Conservation (phyloP, 2,797 vertebrate genomes). For the Argentina silus region DNA sequence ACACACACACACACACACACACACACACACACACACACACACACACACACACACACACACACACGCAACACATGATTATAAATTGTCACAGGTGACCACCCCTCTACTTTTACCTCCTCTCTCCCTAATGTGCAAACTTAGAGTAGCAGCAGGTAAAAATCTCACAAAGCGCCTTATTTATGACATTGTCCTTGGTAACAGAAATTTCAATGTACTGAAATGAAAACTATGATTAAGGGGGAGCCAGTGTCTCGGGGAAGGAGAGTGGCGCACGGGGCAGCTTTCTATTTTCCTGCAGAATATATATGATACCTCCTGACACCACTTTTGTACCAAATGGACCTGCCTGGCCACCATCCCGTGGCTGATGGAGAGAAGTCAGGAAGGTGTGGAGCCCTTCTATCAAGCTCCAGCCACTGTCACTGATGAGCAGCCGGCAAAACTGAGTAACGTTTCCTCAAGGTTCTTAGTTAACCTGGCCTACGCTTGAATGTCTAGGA, state of each 20-base stretch:
- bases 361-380: constrained; percentile 43
- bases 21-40: background rate
- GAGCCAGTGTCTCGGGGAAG: constrained; percentile 83
- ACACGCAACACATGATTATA: constrained; percentile 91
- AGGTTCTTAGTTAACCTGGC: no score
- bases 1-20: background rate
- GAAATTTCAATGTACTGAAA: constrained; percentile 96
- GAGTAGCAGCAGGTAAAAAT: constrained; percentile 88
- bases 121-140: constrained; percentile 88
- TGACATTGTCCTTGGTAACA: constrained; percentile 94
- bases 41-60: background rate
- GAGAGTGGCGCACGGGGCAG: constrained; percentile 79
- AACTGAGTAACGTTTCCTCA: background rate
- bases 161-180: constrained; percentile 92
- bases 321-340: constrained; percentile 87
- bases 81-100: constrained; percentile 92
- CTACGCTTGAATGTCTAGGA: no score
- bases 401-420: background rate
- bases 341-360: constrained; percentile 73
- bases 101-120: constrained; percentile 76
- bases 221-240: constrained; percentile 98
- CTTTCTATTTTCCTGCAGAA: constrained; percentile 83
- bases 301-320: constrained; percentile 90
- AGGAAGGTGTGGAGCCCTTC: constrained; percentile 7
- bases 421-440: background rate